Base-by-base conservation (phyloP, 2,888 invertebrate species). In the Trachelus tabidus region DNA sequence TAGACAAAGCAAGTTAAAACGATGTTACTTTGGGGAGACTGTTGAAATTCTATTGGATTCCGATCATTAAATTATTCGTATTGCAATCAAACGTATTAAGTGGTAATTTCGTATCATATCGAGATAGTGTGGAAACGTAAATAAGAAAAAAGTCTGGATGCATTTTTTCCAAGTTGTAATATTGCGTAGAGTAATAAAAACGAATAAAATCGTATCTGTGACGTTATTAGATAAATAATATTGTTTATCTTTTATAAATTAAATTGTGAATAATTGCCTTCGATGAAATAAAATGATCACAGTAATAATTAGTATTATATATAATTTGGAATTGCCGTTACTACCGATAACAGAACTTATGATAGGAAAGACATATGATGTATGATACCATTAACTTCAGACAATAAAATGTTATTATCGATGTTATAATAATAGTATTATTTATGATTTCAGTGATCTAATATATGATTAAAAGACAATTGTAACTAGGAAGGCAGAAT, bases 351-450 rank as follows among this genome's bases (percentile, higher is more conserved):
- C 79, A 75, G 34, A 75, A 73, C 73, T 75, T 68, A 77, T 79
- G 73, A 79, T 87, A 87, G 80, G 79, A 82, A 85, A 84, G 85
- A 85, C 84, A 84, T 86, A 88, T 87, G 85, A 87, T 89, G 89
- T 90, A 89, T 84, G 80, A 89, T 89, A 89, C 84, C 87, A 89
- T 89, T 89, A 90, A 89, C 87, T 90, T 89, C 87, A 88, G 91
- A 91, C 91, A 91, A 91, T 91, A 91, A 91, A 91, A 90, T 90
- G 91, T 91, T 91, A 90, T 89, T 90, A 91, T 91, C 90, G 89
- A 91, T 91, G 91, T 91, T 91, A 89, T 71, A 33, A 6, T 15
- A 15, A 31, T 33, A 71, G 71, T 30, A 71, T 31, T 71, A 71
- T 71, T 40, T 40, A 40, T 15, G 40, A 40, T 40, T 40, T 40